Conservation (phyloP, 2,797 vertebrate species). For the Hemibagrus guttatus region DNA sequence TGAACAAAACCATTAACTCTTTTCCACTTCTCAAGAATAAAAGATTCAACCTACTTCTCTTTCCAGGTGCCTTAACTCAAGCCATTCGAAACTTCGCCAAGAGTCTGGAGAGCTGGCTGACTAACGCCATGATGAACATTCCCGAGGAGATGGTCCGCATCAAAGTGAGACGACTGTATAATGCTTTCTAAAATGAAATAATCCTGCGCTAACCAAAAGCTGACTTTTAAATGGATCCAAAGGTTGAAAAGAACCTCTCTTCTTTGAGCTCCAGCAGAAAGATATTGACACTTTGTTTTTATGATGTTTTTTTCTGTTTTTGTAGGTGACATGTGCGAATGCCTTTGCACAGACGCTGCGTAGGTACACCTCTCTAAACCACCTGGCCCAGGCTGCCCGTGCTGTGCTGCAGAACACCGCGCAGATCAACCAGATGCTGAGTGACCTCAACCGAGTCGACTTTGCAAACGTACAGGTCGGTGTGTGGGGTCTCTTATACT, state of each 20-base stretch:
- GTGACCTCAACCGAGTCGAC: conserved; percentile 93
- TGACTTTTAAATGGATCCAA: neutral
- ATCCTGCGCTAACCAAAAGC: neutral
- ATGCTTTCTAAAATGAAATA: neutral
- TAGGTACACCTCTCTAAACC: conserved; percentile 94
- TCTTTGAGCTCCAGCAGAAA: neutral
- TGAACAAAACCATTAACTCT: neutral
- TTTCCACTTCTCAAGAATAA: neutral
- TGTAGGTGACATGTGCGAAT: conserved; percentile 87
- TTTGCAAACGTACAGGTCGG: conserved; percentile 93
- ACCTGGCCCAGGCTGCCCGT: conserved; percentile 90
- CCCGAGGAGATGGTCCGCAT: conserved; percentile 94
- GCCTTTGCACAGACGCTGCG: conserved; percentile 92
- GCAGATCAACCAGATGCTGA: conserved; percentile 96
- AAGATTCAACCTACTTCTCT: neutral
- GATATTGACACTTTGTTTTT: neutral
- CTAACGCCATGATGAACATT: conserved; percentile 95
- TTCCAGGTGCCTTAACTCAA: conserved; percentile 94
- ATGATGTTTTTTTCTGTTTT: neutral
- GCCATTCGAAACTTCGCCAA: conserved; percentile 96
- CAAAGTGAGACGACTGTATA: conserved; percentile 72
- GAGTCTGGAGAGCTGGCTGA: conserved; percentile 94
- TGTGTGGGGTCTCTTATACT: conserved; percentile 15
- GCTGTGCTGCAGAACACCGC: conserved; percentile 94
- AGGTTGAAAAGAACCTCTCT: neutral